Conservation (phyloP, 2,888 invertebrate species). For the Rotaria magnacalcarata region DNA sequence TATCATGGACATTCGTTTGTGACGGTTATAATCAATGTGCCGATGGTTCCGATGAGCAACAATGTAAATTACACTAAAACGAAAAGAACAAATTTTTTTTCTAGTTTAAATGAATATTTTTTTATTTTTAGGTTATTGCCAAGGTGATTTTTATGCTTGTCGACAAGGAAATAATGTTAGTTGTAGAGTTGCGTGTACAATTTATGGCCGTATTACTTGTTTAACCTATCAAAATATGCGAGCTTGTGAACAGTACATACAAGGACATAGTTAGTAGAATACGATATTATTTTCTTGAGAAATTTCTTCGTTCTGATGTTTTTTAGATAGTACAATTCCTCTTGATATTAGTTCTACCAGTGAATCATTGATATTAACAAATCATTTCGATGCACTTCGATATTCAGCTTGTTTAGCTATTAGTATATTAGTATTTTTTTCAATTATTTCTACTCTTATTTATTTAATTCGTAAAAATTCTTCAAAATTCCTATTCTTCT, state of each 20-base stretch:
- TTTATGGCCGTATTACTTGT: background rate
- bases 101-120: background rate
- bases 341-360: background rate
- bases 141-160: conserved; percentile 9
- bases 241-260: conserved; percentile 12
- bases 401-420: background rate
- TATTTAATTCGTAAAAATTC: background rate
- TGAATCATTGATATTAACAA: background rate
- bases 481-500: background rate
- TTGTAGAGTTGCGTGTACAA: background rate
- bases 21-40: background rate
- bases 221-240: conserved; percentile 8
- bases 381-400: background rate
- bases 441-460: background rate
- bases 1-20: background rate
- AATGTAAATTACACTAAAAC: background rate
- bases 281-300: background rate
- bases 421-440: background rate
- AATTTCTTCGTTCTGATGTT: no score
- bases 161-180: conserved; percentile 32
- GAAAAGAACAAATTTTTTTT: no score
- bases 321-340: background rate
- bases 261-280: background rate
- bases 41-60: background rate
- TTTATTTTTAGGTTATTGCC: background rate